Evolutionary conservation across 2,113 vertebrate species (phyloP), one percentile per base, ranked within the genome.

Genomic region (Polypterus senegalus): DNA sequence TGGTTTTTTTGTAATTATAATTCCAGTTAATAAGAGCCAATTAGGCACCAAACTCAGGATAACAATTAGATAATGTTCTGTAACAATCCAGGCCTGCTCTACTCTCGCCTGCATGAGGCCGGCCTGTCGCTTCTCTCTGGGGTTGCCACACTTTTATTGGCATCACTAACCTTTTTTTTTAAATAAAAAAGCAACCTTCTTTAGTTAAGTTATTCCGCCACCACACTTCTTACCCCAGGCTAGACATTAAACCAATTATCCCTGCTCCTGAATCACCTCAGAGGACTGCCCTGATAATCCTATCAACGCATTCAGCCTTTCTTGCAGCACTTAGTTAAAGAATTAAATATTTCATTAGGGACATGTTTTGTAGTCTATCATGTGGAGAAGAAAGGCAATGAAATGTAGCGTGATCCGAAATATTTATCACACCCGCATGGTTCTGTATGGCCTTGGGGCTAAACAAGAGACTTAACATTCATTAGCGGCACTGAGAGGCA

Each of bases 191-290:
- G 27, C 27, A 27, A 27, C 27, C 27, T 27, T 27, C 27, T 27
- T 27, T 27, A 27, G 27, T 27, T 27, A 27, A 27, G 27, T 27
- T 27, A 27, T 27, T 27, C 27, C 46, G 47, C n/a, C 11, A 59
- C 6, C 10, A 47, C 46, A 59, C 47, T 47, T 64, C 51, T 49
- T 53, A 44, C 64, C 46, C 53, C 48, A 53, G 64, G 45, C n/a
- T 6, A 3, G 5, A 5, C 81, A 86, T 86, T 88, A 86, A 86
- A 79, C 81, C 85, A 88, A 88, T 89, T 87, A 89, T 86, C 84
- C 77, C 65, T 76, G 81, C 79, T 84, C 82, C 85, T 89, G 86
- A 88, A 88, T 88, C 86, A 86, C 86, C 84, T 82, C 84, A 78
- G 81, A 67, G 58, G 83, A 84, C 84, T 82, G 77, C 83, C 84